Evolutionary conservation across 2,888 invertebrate species (phyloP).

Genomic region (Ophion obscuratus): DNA sequence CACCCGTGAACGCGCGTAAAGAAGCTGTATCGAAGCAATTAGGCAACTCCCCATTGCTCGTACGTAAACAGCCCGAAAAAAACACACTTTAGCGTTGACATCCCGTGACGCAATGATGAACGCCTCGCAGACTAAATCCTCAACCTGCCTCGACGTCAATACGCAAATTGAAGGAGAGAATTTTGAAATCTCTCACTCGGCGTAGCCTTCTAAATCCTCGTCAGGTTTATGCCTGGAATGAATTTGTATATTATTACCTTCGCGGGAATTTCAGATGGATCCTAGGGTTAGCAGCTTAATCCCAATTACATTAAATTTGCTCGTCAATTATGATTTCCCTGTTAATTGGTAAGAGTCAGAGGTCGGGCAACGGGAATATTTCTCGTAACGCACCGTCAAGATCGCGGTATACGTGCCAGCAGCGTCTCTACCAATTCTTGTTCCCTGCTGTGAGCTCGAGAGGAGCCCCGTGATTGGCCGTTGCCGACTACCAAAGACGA

Average conservation of each 20-base stretch:
- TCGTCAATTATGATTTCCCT: conserved; percentile 59
- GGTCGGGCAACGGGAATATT: conserved; percentile 52
- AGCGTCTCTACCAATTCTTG: conserved; percentile 47
- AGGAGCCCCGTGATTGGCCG: conserved; percentile 8
- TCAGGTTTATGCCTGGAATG: conserved; percentile 10
- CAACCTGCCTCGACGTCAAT: not conserved
- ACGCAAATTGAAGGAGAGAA: not conserved
- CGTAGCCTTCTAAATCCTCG: not conserved
- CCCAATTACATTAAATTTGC: conserved; percentile 55
- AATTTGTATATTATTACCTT: conserved; percentile 18
- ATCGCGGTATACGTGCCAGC: conserved; percentile 37
- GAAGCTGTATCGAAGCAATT: conserved; percentile 57
- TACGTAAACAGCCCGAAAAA: conserved; percentile 6
- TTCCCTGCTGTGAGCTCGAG: conserved; percentile 22
- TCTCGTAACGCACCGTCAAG: conserved; percentile 19
- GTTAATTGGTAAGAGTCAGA: conserved; percentile 58
- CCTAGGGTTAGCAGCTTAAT: conserved; percentile 42
- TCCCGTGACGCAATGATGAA: conserved; percentile 4
- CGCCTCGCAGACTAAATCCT: not conserved
- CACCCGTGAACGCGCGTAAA: conserved; percentile 1
- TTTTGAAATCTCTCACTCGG: not conserved
- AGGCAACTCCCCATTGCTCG: conserved; percentile 34
- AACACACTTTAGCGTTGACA: not conserved
- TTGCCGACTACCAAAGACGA: conserved; percentile 66
- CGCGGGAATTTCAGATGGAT: conserved; percentile 12